Base-by-base conservation (phyloP, 2,113 vertebrate genomes). In the Lethenteron reissneri region DNA sequence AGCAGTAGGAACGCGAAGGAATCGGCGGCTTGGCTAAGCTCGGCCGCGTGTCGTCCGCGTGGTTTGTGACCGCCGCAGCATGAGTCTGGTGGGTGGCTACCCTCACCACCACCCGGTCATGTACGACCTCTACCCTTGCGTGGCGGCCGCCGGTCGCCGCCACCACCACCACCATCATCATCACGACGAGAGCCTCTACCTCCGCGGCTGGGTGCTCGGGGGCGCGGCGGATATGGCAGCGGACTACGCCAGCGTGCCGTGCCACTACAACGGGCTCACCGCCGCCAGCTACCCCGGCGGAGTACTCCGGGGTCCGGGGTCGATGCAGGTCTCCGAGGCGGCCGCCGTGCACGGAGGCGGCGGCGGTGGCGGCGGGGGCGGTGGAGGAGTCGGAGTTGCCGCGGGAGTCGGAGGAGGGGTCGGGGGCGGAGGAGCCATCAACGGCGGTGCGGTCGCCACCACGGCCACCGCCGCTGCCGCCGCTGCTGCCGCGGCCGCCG, bases 71-170 rank as follows among this genome's bases (percentile, higher is more conserved):
- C 41, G 64, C 8, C 64, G 64, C 64, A 68, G n/a, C 8, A 68
- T 68, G 64, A 68, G 64, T 25, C n/a, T 68, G 64, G 64, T 68
- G 64, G 64, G 64, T 17, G 64, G 64, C n/a, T 68, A 17, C 64
- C 64, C 64, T 10, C 64, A 68, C 64, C 64, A 68, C 64, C 64
- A 68, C 64, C 64, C 64, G 64, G 64, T 68, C 64, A 68, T 68
- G 64, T 68, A 68, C 64, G 64, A 68, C 64, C n/a, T 68, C 64
- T 68, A 68, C 64, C 64, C 64, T n/a, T 68, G 25, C 64, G 64
- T 68, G 64, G 41, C 41, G 41, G 64, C 64, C 64, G 64, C 64
- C n/a, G 64, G 64, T 10, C 64, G 64, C 64, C n/a, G 64, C n/a
- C 64, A 68, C 64, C 41, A 41, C 41, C 41, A 41, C 41, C 41